phyloP scores from a whole-genome alignment of 2,888 invertebrate species.

The Lepidochrysops patricia region DNA sequence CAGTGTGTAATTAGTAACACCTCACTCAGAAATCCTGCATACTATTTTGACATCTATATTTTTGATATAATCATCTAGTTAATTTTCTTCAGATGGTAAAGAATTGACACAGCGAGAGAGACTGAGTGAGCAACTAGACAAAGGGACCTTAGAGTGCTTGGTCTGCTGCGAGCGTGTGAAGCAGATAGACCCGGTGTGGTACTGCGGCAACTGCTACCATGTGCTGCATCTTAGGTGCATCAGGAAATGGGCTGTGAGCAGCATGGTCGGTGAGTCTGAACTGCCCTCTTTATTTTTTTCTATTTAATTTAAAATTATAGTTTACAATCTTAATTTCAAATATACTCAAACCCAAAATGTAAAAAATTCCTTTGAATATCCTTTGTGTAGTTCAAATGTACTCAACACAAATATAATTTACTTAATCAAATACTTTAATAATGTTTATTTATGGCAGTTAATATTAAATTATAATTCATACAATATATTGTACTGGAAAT shows the following conservation, averaged over 20 bases:
- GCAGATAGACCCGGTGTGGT: conserved; percentile 89
- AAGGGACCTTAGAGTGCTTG: conserved; percentile 90
- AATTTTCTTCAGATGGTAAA: conserved; percentile 40
- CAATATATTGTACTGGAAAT: too few species aligned
- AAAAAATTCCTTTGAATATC: too few species aligned
- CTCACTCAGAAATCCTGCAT: too few species aligned
- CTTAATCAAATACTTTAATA: too few species aligned
- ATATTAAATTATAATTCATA: too few species aligned
- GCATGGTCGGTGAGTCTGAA: conserved; percentile 75
- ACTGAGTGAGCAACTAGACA: conserved; percentile 87
- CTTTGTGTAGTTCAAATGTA: too few species aligned
- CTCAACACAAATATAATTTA: too few species aligned
- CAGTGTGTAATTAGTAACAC: too few species aligned
- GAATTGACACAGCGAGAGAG: conserved; percentile 87
- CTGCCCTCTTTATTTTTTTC: neutral
- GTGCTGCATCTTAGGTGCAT: conserved; percentile 94
- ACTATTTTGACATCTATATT: too few species aligned
- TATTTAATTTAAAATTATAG: conserved; percentile 8
- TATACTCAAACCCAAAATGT: too few species aligned
- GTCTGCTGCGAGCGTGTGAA: conserved; percentile 94
- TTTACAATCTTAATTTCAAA: neutral
- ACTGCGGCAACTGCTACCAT: conserved; percentile 92
- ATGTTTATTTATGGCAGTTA: too few species aligned
- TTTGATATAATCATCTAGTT: too few species aligned
- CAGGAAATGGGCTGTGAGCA: conserved; percentile 92